Conservation (phyloP, 2,888 invertebrate species). For the Furcula furcula region DNA sequence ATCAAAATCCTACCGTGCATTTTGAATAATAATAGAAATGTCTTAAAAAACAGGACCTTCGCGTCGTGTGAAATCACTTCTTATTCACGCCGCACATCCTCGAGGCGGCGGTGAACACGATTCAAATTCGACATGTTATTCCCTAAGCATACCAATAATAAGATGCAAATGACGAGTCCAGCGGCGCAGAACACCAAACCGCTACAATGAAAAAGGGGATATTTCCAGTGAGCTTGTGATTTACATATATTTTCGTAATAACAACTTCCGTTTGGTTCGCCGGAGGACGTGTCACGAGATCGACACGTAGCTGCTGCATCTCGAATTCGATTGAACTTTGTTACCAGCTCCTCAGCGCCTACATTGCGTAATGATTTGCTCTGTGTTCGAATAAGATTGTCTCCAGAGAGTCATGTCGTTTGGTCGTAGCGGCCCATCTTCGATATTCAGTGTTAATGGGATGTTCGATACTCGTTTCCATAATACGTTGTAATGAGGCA, state of each 20-base stretch:
- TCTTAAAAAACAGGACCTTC: constrained; percentile 24
- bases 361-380: constrained; percentile 23
- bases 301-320: constrained; percentile 39
- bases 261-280: constrained; percentile 67
- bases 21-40: constrained; percentile 44
- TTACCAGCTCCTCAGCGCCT: constrained; percentile 24
- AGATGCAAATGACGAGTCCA: constrained; percentile 71
- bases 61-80: constrained; percentile 64
- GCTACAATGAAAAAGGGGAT: constrained; percentile 52
- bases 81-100: constrained; percentile 54
- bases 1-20: too few relatives aligned
- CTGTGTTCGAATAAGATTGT: constrained; percentile 12
- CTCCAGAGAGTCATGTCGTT: constrained; percentile 13
- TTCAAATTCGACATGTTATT: constrained; percentile 72
- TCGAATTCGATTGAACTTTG: constrained; percentile 30
- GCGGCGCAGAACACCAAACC: constrained; percentile 56
- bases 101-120: constrained; percentile 52
- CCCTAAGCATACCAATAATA: constrained; percentile 68
- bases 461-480: constrained; percentile 50
- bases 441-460: constrained; percentile 52
- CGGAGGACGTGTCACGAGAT: constrained; percentile 58
- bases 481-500: constrained; percentile 56
- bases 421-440: constrained; percentile 24
- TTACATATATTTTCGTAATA: constrained; percentile 77
- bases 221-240: constrained; percentile 62